These are phyloP conservation scores for Malthinus flaveolus DNA, from an alignment of 2,888 invertebrate species.

Conservation along the genomic window DNA sequence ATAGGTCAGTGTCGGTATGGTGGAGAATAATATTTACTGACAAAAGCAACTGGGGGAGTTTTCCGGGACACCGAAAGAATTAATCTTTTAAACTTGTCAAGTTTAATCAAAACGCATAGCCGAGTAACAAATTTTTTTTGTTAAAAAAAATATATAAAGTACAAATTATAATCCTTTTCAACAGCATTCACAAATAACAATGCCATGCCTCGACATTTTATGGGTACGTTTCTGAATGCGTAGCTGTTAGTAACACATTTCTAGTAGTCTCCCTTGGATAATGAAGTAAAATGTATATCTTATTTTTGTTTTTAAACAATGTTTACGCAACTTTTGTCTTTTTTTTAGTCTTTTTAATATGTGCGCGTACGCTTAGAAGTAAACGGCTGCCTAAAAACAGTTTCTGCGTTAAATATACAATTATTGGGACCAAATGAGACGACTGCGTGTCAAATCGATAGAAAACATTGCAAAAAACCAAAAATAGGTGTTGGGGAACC, in stretches of 20 bases:
- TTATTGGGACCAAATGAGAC: too few relatives aligned
- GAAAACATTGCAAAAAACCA: too few relatives aligned
- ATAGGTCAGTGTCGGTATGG: too few relatives aligned
- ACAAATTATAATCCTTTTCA: conserved; percentile 18
- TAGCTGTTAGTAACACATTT: conserved; percentile 15
- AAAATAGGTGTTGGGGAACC: too few relatives aligned
- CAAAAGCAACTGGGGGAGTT: too few relatives aligned
- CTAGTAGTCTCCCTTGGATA: conserved; percentile 12
- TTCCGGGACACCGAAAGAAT: too few relatives aligned
- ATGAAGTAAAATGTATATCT: conserved; percentile 23
- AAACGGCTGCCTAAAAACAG: background rate
- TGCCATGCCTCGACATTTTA: conserved; percentile 20
- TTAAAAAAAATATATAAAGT: conserved; percentile 14
- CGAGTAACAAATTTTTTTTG: conserved; percentile 16
- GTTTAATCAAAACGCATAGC: conserved; percentile 22
- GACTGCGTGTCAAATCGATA: too few relatives aligned
- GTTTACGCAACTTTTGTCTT: conserved; percentile 2
- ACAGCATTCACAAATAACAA: conserved; percentile 20
- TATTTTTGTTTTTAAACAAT: conserved; percentile 19
- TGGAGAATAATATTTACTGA: too few relatives aligned
- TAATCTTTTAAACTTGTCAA: conserved; percentile 17
- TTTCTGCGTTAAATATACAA: too few relatives aligned
- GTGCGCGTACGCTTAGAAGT: background rate
- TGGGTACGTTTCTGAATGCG: conserved; percentile 20
- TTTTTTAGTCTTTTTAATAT: background rate